These are phyloP conservation scores for Ceramica pisi DNA, from an alignment of 2,888 invertebrate species.

Conservation along the genomic window DNA sequence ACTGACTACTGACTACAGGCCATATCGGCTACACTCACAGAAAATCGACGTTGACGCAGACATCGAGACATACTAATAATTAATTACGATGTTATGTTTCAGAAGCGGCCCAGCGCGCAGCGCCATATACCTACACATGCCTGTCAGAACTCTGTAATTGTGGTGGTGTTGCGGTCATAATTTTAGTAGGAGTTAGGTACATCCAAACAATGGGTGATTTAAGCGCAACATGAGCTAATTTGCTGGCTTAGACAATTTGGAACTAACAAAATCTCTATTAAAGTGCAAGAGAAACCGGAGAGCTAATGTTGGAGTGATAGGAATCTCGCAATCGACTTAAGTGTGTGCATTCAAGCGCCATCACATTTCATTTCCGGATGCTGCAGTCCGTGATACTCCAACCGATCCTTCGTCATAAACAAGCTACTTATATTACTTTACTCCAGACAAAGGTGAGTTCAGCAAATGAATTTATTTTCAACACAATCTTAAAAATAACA, in stretches of 20 bases:
- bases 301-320: too few relatives aligned
- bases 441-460: slow-evolving; percentile 10
- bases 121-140: too few relatives aligned
- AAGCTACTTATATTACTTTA: neutral
- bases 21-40: too few relatives aligned
- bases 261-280: too few relatives aligned
- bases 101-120: neutral
- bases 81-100: neutral
- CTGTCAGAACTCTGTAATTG: neutral
- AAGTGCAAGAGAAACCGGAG: too few relatives aligned
- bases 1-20: too few relatives aligned
- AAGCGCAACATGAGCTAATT: neutral
- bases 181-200: neutral
- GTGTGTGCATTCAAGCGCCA: too few relatives aligned
- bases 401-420: neutral
- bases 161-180: neutral
- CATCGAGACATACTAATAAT: neutral
- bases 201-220: neutral
- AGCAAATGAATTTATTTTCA: slow-evolving; percentile 12
- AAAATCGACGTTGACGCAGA: too few relatives aligned
- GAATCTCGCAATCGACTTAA: too few relatives aligned
- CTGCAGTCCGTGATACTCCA: neutral
- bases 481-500: neutral
- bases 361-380: too few relatives aligned
- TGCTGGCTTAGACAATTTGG: too few relatives aligned